Conservation (phyloP, 2,113 vertebrate genomes). For the Sciurus niger region DNA sequence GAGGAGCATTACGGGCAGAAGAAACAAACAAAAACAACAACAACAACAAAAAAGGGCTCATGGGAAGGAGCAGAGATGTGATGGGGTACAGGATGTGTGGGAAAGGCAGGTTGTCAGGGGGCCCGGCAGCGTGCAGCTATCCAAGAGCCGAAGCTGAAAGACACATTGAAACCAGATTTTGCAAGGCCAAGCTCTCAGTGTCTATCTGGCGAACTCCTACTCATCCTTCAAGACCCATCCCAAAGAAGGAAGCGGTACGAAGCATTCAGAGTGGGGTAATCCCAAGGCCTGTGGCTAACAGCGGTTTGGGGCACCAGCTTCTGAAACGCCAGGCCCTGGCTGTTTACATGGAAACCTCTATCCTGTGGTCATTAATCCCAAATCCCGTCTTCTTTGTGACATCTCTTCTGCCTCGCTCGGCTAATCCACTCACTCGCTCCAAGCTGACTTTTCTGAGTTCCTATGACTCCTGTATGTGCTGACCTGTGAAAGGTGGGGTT, state of each 20-base stretch:
- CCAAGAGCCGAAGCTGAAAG: not conserved
- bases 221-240: conserved; percentile 18
- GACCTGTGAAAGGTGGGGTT: not conserved
- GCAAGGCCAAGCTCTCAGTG: not conserved
- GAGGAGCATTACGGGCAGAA: not conserved
- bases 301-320: not conserved
- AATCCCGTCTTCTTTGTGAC: not conserved
- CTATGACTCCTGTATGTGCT: not conserved
- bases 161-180: not conserved
- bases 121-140: not conserved
- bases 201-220: not conserved
- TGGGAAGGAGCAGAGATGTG: not conserved
- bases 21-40: too few species aligned
- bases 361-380: not conserved
- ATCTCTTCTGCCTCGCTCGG: not conserved
- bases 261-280: not conserved
- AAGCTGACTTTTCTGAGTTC: not conserved
- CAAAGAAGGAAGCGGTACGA: not conserved
- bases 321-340: not conserved
- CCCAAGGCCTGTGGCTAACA: not conserved
- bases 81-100: rapidly evolving
- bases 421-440: not conserved
- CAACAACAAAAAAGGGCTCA: not conserved
- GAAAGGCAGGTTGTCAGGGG: not conserved
- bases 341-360: not conserved